Conservation (phyloP, 2,797 vertebrate genomes). For the Garrulus glandarius region DNA sequence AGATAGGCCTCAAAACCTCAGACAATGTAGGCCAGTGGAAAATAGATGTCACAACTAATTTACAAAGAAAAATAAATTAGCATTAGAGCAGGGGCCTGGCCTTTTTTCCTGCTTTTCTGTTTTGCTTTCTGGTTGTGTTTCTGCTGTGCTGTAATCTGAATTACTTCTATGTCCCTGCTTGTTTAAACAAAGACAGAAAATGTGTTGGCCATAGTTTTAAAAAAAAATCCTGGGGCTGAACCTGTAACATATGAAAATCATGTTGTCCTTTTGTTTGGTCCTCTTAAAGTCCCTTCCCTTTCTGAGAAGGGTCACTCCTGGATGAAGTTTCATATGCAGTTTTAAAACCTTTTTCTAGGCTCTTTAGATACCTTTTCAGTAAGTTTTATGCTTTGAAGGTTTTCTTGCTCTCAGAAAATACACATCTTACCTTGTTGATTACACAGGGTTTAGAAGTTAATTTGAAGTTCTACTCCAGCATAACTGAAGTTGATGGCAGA, state of each 20-base stretch:
- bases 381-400: background rate
- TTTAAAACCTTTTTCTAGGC: background rate
- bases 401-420: background rate
- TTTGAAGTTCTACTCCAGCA: background rate
- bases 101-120: background rate
- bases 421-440: background rate
- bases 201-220: background rate
- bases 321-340: background rate
- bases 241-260: background rate
- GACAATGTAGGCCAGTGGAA: slow-evolving; percentile 79
- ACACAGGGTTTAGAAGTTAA: background rate
- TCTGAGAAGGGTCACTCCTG: background rate
- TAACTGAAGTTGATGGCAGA: background rate
- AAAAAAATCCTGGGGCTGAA: background rate
- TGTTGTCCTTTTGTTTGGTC: background rate
- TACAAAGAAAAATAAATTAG: slow-evolving; percentile 80
- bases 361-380: background rate
- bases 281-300: background rate
- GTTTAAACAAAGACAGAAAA: background rate
- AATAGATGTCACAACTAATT: slow-evolving; percentile 79
- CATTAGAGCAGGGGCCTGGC: slow-evolving; percentile 75
- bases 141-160: background rate
- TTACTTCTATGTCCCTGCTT: background rate
- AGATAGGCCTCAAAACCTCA: slow-evolving; percentile 79
- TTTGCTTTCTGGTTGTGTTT: background rate